These are phyloP conservation scores for Thripadectes ignobilis DNA, from an alignment of 2,797 vertebrate genomes.

Conservation along the genomic window DNA sequence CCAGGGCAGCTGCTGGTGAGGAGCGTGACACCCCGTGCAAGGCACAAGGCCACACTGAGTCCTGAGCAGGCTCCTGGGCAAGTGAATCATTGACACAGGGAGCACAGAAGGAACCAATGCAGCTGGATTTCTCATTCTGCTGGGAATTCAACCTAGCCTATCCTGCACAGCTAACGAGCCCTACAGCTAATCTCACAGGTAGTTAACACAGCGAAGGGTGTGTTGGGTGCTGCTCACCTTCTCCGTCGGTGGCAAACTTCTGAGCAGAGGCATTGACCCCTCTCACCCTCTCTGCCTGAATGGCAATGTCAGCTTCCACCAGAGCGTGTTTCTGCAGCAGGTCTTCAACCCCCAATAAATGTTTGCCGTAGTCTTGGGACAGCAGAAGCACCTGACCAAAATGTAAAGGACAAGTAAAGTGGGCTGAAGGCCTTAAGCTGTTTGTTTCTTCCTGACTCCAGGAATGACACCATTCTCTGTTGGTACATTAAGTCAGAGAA, in stretches of 20 bases:
- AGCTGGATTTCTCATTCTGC: not conserved
- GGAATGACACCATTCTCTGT: not conserved
- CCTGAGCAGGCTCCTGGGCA: not conserved
- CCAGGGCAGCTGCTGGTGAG: not conserved
- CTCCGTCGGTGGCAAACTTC: conserved; percentile 87
- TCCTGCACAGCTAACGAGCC: not conserved
- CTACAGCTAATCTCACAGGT: not conserved
- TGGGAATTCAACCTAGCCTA: not conserved
- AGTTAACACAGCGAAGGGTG: not conserved
- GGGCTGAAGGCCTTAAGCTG: not conserved
- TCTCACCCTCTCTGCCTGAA: conserved; percentile 92
- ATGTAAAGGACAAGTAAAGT: not conserved
- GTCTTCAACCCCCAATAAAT: conserved; percentile 95
- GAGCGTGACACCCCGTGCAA: not conserved
- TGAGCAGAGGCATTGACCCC: conserved; percentile 93
- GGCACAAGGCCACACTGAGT: not conserved
- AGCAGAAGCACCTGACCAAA: conserved; percentile 88
- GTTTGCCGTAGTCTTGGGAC: conserved; percentile 97
- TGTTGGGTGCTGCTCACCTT: conserved; percentile 78
- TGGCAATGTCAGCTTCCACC: conserved; percentile 93
- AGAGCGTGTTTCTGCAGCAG: conserved; percentile 94
- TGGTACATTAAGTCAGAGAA: not conserved
- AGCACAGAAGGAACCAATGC: not conserved
- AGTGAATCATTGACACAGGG: not conserved
- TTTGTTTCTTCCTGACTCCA: not conserved